These are phyloP conservation scores for Criorhina ranunculi DNA, from an alignment of 2,888 invertebrate species.

Conservation along the genomic window DNA sequence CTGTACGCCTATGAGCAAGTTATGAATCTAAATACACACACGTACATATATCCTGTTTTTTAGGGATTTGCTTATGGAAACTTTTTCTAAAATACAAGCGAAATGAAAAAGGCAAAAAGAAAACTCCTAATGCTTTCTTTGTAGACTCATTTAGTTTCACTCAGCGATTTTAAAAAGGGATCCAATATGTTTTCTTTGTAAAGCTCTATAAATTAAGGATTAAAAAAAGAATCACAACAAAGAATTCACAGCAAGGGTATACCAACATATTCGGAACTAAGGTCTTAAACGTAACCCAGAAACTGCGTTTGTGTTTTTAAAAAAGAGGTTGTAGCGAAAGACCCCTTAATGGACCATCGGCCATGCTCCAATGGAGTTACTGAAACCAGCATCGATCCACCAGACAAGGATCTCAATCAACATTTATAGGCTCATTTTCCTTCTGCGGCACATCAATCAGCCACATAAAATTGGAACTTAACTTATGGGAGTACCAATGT, in stretches of 20 bases:
- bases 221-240: neutral
- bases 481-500: too few relatives aligned
- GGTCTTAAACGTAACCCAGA: too few relatives aligned
- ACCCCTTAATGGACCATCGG: too few relatives aligned
- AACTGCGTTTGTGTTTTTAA: too few relatives aligned
- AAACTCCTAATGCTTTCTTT: neutral
- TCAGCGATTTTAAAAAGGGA: neutral
- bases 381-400: too few relatives aligned
- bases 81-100: neutral
- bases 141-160: neutral
- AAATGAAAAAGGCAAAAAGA: neutral
- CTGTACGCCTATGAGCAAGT: neutral
- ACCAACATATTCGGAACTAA: too few relatives aligned
- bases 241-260: neutral
- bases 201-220: neutral
- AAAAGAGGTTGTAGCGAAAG: too few relatives aligned
- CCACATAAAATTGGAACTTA: too few relatives aligned
- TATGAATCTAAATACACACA: neutral
- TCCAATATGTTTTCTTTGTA: neutral
- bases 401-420: too few relatives aligned
- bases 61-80: neutral
- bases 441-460: too few relatives aligned
- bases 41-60: neutral
- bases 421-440: too few relatives aligned
- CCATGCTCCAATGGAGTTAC: too few relatives aligned